A percentile compares a stretch with the other conserved stretches of the same genome.
Conservation (phyloP, 2,113 vertebrate genomes). For the Mesitornis unicolor region DNA sequence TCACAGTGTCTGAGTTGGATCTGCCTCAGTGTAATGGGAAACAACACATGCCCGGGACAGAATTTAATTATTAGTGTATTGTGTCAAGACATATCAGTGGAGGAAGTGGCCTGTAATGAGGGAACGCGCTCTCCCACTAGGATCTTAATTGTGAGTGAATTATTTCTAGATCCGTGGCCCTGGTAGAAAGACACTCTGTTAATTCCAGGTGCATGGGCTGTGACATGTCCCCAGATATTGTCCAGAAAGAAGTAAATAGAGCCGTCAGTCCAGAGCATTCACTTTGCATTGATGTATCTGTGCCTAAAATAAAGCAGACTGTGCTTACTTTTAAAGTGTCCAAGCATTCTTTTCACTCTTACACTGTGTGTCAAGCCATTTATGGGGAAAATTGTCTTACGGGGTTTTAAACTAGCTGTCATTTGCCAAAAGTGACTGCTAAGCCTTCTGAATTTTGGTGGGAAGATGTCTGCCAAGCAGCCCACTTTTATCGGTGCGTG, state of each 20-base stretch:
- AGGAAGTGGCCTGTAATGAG: background rate
- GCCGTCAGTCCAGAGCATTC: background rate
- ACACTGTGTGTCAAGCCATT: background rate
- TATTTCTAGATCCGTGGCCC: background rate
- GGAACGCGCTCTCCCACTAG: background rate
- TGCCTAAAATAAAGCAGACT: slow-evolving; percentile 42
- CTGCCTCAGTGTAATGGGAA: background rate
- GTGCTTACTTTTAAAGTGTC: background rate
- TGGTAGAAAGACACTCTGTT: background rate
- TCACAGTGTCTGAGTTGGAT: background rate
- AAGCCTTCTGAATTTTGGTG: background rate
- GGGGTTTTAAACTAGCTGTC: background rate
- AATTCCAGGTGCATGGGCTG: background rate
- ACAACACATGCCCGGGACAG: fast-evolving
- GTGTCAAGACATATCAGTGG: background rate
- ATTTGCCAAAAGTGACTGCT: background rate
- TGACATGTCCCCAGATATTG: background rate
- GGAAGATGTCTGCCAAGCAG: background rate
- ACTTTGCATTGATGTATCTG: background rate
- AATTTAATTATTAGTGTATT: background rate
- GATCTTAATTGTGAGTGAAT: background rate
- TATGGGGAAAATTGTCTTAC: background rate
- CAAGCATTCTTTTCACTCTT: background rate
- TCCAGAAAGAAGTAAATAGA: slow-evolving; percentile 6
- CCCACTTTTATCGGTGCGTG: background rate